Conservation (phyloP, 2,888 invertebrate genomes). For the Pristionchus japonicus region DNA sequence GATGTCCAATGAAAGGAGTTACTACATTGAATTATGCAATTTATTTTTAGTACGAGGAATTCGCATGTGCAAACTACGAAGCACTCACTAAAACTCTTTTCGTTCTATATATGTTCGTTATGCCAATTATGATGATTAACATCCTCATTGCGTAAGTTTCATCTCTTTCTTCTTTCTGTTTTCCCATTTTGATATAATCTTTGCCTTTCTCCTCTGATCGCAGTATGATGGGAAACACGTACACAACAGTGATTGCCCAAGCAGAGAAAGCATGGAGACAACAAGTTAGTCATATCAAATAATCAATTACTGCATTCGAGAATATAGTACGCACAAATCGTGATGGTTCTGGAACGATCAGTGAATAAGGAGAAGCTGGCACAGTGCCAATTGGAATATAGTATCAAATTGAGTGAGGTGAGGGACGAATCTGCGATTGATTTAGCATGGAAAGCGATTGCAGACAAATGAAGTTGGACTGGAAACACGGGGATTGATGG, state of each 20-base stretch:
- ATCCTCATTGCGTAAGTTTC: conserved; percentile 87
- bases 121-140: conserved; percentile 94
- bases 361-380: conserved; percentile 91
- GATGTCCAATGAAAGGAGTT: too few species aligned
- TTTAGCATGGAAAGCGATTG: not conserved
- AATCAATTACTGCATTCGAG: not conserved
- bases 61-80: conserved; percentile 90
- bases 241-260: conserved; percentile 95
- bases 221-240: conserved; percentile 99
- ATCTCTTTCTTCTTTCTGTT: too few species aligned
- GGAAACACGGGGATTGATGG: conserved; percentile 90
- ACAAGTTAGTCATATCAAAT: conserved; percentile 80
- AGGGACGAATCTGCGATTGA: not conserved
- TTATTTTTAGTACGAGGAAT: conserved; percentile 86
- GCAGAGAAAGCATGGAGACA: conserved; percentile 99
- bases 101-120: conserved; percentile 96
- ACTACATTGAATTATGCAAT: too few species aligned
- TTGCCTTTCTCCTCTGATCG: too few species aligned
- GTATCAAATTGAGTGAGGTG: conserved; percentile 87
- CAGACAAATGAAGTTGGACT: conserved; percentile 53
- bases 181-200: conserved; percentile 82
- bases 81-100: conserved; percentile 95
- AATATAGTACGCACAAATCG: conserved; percentile 95
- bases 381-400: conserved; percentile 92
- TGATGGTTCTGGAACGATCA: conserved; percentile 93